phyloP scores from a whole-genome alignment of 2,888 invertebrate genomes.

The Tipula confusa region DNA sequence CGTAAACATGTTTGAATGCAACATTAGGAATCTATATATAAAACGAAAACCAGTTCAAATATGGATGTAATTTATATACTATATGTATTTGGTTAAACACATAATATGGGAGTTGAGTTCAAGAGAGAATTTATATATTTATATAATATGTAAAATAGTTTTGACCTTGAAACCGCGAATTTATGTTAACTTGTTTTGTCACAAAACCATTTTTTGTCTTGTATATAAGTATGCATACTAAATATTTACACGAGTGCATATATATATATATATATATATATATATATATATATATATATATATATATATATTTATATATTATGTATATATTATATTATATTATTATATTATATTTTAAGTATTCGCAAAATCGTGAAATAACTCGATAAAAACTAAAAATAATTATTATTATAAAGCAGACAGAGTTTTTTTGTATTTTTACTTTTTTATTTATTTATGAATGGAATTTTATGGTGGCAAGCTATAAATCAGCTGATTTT shows the following conservation, averaged over 20 bases:
- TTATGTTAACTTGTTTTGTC: not conserved
- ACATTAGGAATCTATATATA: not conserved
- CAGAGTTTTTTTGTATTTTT: not conserved
- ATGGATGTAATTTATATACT: too few relatives aligned
- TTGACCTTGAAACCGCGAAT: not conserved
- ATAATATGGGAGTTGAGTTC: not conserved
- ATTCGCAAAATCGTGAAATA: constrained; percentile 20
- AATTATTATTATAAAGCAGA: not conserved
- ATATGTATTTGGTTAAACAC: not conserved
- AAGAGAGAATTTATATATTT: not conserved
- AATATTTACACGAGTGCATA: too few relatives aligned
- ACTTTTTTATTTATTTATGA: not conserved
- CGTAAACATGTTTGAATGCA: not conserved
- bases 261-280: too few relatives aligned
- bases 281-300: too few relatives aligned
- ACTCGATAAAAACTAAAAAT: not conserved
- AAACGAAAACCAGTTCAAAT: not conserved
- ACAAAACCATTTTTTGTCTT: not conserved
- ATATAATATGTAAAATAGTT: not conserved
- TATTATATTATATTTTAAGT: not conserved
- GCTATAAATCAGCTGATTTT: constrained; percentile 7
- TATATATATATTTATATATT: not conserved
- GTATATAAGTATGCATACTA: too few relatives aligned
- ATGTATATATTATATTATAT: not conserved
- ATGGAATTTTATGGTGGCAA: not conserved